phyloP scores from a whole-genome alignment of 2,113 vertebrate genomes.

The Antidorcas marsupialis region DNA sequence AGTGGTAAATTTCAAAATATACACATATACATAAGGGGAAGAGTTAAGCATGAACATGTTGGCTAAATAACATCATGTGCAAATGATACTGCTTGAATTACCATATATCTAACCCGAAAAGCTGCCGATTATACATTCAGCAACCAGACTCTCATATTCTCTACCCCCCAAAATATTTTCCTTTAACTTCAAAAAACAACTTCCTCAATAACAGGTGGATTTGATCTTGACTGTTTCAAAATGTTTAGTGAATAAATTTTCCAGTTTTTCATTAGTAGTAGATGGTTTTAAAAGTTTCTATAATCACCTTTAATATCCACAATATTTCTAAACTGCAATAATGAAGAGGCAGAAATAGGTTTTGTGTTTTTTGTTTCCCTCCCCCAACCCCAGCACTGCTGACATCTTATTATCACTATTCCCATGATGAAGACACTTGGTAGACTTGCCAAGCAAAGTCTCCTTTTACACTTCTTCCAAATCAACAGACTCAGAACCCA shows the following conservation, averaged over 20 bases:
- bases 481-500: constrained; percentile 9
- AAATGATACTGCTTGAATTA: background rate
- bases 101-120: background rate
- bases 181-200: background rate
- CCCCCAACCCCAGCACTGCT: background rate
- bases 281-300: background rate
- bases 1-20: background rate
- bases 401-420: background rate
- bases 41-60: background rate
- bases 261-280: background rate
- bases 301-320: background rate
- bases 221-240: constrained; percentile 38
- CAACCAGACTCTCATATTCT: background rate
- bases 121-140: background rate
- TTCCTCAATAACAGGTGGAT: background rate
- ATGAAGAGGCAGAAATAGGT: background rate
- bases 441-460: background rate
- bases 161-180: background rate
- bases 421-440: background rate
- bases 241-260: constrained; percentile 25
- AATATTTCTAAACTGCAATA: background rate
- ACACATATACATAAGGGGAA: background rate
- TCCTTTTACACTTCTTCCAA: constrained; percentile 36
- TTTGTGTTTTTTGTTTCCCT: background rate
- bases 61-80: background rate